phyloP scores from a whole-genome alignment of 2,888 invertebrate species.

The Nomada ferruginata region DNA sequence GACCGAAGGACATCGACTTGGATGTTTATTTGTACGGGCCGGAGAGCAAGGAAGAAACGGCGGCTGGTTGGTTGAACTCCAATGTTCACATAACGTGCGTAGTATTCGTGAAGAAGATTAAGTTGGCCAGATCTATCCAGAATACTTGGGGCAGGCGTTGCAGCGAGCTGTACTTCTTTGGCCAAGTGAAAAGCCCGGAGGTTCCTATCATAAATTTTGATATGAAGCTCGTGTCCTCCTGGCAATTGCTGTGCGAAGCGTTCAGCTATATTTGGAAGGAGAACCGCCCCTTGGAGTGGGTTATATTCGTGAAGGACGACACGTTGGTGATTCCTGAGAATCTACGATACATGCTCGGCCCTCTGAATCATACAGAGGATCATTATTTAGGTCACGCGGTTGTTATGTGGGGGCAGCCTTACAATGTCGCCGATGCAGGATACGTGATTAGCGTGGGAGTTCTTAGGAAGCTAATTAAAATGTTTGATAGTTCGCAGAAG shows the following conservation, averaged over 20 bases:
- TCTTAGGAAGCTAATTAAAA: conserved; percentile 81
- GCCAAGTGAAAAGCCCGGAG: conserved; percentile 68
- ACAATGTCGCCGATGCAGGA: conserved; percentile 86
- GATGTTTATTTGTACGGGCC: conserved; percentile 73
- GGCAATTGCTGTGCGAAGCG: conserved; percentile 84
- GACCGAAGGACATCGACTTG: conserved; percentile 63
- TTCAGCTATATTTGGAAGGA: conserved; percentile 80
- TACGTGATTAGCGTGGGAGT: conserved; percentile 86
- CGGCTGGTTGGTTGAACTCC: conserved; percentile 77
- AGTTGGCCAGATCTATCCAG: conserved; percentile 82
- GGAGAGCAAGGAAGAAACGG: conserved; percentile 49
- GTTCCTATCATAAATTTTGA: conserved; percentile 75
- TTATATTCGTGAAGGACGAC: conserved; percentile 86
- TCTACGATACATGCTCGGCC: conserved; percentile 85
- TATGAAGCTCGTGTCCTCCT: conserved; percentile 81
- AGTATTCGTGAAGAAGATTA: conserved; percentile 83
- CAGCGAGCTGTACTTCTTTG: conserved; percentile 81
- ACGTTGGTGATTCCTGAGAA: conserved; percentile 86
- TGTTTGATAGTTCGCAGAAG: conserved; percentile 82
- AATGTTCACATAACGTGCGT: conserved; percentile 84
- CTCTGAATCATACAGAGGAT: conserved; percentile 82
- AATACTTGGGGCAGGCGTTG: conserved; percentile 84
- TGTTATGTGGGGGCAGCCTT: conserved; percentile 85
- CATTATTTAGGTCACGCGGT: conserved; percentile 86
- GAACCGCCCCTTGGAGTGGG: conserved; percentile 83